Conservation (phyloP, 1,140 invertebrate genomes). For the Pseudomyrmex gracilis region DNA sequence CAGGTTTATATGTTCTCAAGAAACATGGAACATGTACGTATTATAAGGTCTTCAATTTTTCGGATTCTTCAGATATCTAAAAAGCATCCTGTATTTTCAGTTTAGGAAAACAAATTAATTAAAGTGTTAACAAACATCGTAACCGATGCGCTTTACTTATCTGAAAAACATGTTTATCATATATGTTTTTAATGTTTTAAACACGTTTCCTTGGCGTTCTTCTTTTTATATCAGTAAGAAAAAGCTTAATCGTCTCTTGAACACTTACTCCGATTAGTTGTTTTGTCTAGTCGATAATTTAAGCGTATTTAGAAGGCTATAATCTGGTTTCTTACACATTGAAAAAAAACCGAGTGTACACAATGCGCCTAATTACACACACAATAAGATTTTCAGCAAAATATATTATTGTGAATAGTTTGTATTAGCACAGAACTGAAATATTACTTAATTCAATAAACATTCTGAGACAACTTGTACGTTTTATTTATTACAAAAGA, state of each 20-base stretch:
- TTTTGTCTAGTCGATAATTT: conserved; percentile 43
- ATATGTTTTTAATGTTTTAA: no score
- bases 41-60: not conserved
- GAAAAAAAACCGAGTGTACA: not conserved
- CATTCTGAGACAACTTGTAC: not conserved
- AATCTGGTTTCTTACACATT: conserved; percentile 26
- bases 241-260: conserved; percentile 6
- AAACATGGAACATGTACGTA: not conserved
- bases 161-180: no score
- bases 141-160: no score
- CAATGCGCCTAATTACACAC: not conserved
- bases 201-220: no score
- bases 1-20: conserved; percentile 9
- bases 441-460: not conserved
- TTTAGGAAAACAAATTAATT: no score
- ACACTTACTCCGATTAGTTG: conserved; percentile 13
- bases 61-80: not conserved
- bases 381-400: conserved; percentile 3
- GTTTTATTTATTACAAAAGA: not conserved
- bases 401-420: conserved; percentile 10
- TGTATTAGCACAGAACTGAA: no score
- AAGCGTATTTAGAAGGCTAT: conserved; percentile 62
- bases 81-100: not conserved
- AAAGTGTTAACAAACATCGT: no score
- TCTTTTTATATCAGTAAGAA: no score